phyloP scores from a whole-genome alignment of 2,113 vertebrate genomes.

The Barbus barbus region DNA sequence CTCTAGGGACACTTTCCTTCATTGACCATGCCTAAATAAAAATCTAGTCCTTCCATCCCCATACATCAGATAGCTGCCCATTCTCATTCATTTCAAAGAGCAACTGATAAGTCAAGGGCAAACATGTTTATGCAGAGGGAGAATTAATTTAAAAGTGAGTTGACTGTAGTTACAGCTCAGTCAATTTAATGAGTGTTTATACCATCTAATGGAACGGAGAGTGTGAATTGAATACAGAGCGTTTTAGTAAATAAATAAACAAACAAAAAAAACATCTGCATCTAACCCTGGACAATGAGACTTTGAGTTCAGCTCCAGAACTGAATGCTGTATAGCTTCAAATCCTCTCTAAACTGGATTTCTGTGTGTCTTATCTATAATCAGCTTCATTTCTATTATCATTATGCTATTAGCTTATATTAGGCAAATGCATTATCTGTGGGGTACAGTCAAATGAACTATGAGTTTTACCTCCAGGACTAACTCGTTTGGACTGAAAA shows the following conservation, averaged over 20 bases:
- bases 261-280: background rate
- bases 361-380: background rate
- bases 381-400: slow-evolving; percentile 26
- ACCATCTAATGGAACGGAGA: slow-evolving; percentile 64
- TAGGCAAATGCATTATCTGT: slow-evolving; percentile 26
- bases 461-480: slow-evolving; percentile 1
- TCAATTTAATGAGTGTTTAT: slow-evolving; percentile 74
- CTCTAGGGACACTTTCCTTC: background rate
- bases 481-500: background rate
- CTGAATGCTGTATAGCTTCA: background rate
- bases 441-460: slow-evolving; percentile 20
- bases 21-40: slow-evolving; percentile 30
- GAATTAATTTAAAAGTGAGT: slow-evolving; percentile 61
- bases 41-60: slow-evolving; percentile 23
- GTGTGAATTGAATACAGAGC: slow-evolving; percentile 65
- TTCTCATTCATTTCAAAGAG: slow-evolving; percentile 63
- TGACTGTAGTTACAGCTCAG: slow-evolving; percentile 68
- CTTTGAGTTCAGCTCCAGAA: background rate
- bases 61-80: slow-evolving; percentile 55
- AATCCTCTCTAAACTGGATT: background rate
- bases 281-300: slow-evolving; percentile 25
- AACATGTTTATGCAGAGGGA: slow-evolving; percentile 64
- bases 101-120: slow-evolving; percentile 67
- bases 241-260: slow-evolving; percentile 54
- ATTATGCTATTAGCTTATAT: slow-evolving; percentile 35